Evolutionary conservation across 2,797 vertebrate genomes (phyloP).

Genomic region (Cuculus canorus): DNA sequence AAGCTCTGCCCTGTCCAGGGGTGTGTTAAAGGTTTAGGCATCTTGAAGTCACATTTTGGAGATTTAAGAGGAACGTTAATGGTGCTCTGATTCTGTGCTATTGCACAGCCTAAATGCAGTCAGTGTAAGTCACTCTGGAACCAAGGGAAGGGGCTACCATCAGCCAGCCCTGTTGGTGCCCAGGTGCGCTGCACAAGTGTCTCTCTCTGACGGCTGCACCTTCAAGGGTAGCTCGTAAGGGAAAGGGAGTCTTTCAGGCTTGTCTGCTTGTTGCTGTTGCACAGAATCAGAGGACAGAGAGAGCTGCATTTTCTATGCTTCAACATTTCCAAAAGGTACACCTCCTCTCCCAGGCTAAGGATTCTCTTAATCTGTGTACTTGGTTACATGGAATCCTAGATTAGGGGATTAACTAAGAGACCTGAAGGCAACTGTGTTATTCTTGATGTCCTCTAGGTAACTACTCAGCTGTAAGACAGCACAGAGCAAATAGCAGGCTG

Average conservation of each 20-base stretch:
- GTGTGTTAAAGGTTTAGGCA: not conserved
- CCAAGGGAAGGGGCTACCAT: too few species aligned
- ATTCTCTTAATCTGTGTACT: not conserved
- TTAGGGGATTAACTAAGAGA: not conserved
- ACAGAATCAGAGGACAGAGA: not conserved
- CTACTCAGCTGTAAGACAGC: not conserved
- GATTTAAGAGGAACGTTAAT: not conserved
- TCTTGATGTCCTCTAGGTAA: not conserved
- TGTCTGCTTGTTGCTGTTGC: not conserved
- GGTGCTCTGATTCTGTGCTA: not conserved
- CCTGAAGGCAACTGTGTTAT: not conserved
- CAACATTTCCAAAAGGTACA: not conserved
- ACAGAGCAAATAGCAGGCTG: not conserved
- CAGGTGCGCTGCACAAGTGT: too few species aligned
- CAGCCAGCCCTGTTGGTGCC: too few species aligned
- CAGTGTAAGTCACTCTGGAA: too few species aligned
- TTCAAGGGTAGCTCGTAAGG: too few species aligned
- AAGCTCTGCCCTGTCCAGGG: not conserved
- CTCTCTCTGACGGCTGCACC: too few species aligned
- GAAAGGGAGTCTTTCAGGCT: too few species aligned
- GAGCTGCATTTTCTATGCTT: not conserved
- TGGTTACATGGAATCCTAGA: not conserved
- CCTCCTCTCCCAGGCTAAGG: not conserved
- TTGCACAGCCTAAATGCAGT: too few species aligned
- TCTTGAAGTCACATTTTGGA: not conserved